Evolutionary conservation across 2,888 invertebrate species (phyloP).

Genomic region (Sicus ferrugineus): DNA sequence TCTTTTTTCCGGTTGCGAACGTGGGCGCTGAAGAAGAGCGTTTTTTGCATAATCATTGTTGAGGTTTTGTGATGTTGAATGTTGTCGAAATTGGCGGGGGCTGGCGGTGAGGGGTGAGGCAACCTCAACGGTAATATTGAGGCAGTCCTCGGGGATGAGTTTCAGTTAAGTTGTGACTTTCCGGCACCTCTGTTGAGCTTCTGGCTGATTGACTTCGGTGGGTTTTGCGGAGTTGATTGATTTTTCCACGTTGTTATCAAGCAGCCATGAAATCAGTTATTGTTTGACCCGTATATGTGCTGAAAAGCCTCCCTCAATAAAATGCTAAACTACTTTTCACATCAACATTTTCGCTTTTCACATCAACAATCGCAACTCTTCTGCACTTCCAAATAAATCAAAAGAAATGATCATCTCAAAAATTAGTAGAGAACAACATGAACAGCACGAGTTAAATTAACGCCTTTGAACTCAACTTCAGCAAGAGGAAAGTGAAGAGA

Average conservation of each 20-base stretch:
- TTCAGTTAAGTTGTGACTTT: neutral
- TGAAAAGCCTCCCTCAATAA: too few species aligned
- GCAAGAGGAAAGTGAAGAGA: too few species aligned
- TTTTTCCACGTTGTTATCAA: neutral
- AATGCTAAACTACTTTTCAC: too few species aligned
- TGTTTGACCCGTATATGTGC: neutral
- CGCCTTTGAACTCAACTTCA: conserved; percentile 11
- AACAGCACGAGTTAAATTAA: neutral
- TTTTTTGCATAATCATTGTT: neutral
- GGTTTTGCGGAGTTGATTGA: conserved; percentile 2
- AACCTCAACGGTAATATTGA: neutral
- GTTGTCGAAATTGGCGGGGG: neutral
- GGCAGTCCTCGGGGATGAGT: too few species aligned
- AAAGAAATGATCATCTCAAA: neutral
- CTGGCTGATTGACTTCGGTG: neutral
- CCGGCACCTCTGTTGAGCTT: neutral
- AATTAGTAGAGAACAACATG: neutral
- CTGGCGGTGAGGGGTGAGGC: neutral
- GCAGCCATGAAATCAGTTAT: neutral
- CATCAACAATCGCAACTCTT: neutral
- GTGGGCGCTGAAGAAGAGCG: neutral
- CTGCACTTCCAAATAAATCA: neutral
- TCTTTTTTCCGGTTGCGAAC: neutral
- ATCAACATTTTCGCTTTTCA: neutral
- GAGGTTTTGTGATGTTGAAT: neutral